These are phyloP conservation scores for Sinohyriopsis cumingii DNA, from an alignment of 2,888 invertebrate species.

Conservation along the genomic window DNA sequence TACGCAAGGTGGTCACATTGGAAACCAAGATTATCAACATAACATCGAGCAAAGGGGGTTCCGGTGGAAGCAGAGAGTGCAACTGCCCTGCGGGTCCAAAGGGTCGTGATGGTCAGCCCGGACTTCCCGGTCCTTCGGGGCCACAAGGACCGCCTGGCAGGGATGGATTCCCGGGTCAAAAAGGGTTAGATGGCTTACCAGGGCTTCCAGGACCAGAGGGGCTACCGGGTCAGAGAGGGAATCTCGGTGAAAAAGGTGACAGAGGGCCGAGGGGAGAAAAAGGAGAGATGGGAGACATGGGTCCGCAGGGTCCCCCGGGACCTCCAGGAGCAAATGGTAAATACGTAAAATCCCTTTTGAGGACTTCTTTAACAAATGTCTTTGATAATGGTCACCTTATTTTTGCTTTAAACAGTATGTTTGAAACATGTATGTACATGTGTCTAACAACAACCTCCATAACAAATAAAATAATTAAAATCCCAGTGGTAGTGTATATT, in stretches of 20 bases:
- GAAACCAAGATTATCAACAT: too few relatives aligned
- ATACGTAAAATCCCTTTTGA: too few relatives aligned
- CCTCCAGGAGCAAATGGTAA: slow-evolving; percentile 8
- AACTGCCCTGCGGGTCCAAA: slow-evolving; percentile 7
- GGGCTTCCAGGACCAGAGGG: slow-evolving; percentile 4
- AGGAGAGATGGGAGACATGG: slow-evolving; percentile 5
- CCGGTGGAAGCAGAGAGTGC: too few relatives aligned
- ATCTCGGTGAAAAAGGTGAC: slow-evolving; percentile 3
- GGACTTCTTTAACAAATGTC: too few relatives aligned
- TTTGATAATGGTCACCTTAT: too few relatives aligned
- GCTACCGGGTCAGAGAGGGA: slow-evolving; percentile 1
- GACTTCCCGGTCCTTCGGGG: slow-evolving; percentile 18
- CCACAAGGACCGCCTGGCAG: slow-evolving; percentile 12
- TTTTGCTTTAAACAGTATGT: too few relatives aligned
- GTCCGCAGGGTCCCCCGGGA: slow-evolving; percentile 8
- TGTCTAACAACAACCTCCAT: too few relatives aligned
- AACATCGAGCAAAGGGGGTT: too few relatives aligned
- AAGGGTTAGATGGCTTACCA: slow-evolving; percentile 3
- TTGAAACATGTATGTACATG: too few relatives aligned
- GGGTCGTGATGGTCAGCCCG: slow-evolving; percentile 15
- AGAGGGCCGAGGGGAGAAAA: slow-evolving; percentile 1
- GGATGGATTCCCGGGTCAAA: background rate
- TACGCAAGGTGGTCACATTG: too few relatives aligned
- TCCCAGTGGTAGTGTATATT: too few relatives aligned
- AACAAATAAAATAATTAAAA: too few relatives aligned